Evolutionary conservation across 1,140 invertebrate genomes (phyloP), one percentile per base, ranked within the genome.

Genomic region (Dinothrombium tinctorium): DNA sequence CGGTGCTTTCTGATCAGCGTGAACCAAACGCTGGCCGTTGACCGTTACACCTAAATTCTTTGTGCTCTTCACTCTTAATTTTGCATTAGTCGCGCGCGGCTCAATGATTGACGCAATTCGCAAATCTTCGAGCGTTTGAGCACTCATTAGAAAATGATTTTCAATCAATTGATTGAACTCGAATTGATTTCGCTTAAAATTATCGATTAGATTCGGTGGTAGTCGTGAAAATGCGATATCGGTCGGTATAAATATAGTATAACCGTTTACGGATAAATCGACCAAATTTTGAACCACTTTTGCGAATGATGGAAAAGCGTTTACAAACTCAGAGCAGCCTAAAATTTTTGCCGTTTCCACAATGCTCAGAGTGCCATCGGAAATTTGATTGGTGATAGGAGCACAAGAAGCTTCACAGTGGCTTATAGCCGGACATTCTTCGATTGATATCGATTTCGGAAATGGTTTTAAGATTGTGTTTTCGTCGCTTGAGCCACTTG

Each of bases 1-100:
- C 6, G 52, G 51, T 21, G 32, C 46, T n/a, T 32, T 24, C 14
- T 50, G 44, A 42, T 53, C 46, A 12, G 36, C 48, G 21, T 44
- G 28, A 3, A 53, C 42, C 14, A 53, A 15, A n/a, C 49, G 42
- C 33, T 51, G 47, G 5, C 52, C 52, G 32, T 53, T 53, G 4
- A 53, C 40, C 11, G 52, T 53, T n/a, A 48, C 44, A 15, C 20
- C 40, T 15, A 44, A 33, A 24, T 48, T 48, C 8, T 40, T 38
- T 17, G 40, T 37, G 15, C 41, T 45, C 12, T 46, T 41, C 11
- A 50, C 24, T 24, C 36, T 42, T 23, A 47, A 20, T 15, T 40
- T 40, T 4, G 45, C 40, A 15, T 23, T 20, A 25, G 35, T 43
- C 15, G 47, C 28, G 24, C 31, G 26, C 1, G 42, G 40, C 15